Base-by-base conservation (phyloP, 2,113 vertebrate genomes). In the Trogon melanurus region DNA sequence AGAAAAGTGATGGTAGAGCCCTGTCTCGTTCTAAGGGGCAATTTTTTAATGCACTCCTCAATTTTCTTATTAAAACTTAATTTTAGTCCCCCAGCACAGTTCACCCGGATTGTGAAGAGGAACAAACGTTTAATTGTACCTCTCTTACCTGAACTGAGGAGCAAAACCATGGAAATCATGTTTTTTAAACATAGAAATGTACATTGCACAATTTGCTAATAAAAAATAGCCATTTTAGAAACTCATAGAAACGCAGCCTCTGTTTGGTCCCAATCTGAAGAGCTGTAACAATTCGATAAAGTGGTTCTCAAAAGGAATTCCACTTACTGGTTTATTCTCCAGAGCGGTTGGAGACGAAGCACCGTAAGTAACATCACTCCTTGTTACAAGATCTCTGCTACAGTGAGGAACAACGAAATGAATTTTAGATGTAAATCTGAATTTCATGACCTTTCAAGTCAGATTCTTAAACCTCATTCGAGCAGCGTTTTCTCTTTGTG, bases 351-450 rank as follows among this genome's bases (percentile, higher is more conserved):
- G 67, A 66, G 30, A 61, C 0, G 0, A 85, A 74, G 64, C 71
- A 62, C 60, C n/a, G 34, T 10, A 60, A 85, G 75, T 65, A 64
- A 75, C 74, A 91, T 82, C 91, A 16, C 60, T 58, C 74, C 81
- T 34, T 15, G 50, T 60, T 93, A 86, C 75, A 67, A 29, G 26
- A 58, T 26, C 85, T 36, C 66, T 32, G 74, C 72, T 73, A 20
- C 67, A 50, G 51, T 0, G 32, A 92, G 72, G 67, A 96, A 27
- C 51, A 83, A 47, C 36, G 48, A 0, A 0, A 94, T 75, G 88
- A 95, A 95, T 96, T 97, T 95, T 90, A 83, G 90, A 89, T 79
- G 65, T 6, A 95, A 95, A 95, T 87, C 94, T 97, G 84, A 91
- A 92, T 95, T 67, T 94, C 54, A 56, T 79, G 65, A 89, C 51